Evolutionary conservation across 2,113 vertebrate species (phyloP), one percentile per base, ranked within the genome.

Genomic region (Clarias magur): DNA sequence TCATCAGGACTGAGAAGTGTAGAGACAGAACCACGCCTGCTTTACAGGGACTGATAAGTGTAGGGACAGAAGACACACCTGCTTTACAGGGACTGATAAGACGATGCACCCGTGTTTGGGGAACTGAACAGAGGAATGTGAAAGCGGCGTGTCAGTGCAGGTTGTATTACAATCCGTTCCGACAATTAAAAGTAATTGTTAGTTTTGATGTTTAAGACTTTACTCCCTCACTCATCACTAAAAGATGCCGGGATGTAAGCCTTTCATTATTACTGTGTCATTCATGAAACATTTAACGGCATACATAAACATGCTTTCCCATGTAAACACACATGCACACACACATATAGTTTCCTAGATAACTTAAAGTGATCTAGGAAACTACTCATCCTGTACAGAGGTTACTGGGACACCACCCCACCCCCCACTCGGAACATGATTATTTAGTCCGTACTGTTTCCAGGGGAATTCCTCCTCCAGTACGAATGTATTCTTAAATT

Each of bases 231-330:
- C 38, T 25, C 30, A n/a, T 57, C n/a, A 23, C 78, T 81, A 68
- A 67, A 56, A 83, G 81, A 84, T 86, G 70, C 3, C 75, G 70
- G 86, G 81, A 86, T 38, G 72, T 63, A 76, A 65, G 42, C 42
- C 57, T n/a, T 12, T 72, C 72, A 56, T 56, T 56, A 82, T 84
- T 57, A 79, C 57, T 83, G 34, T 54, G 48, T 34, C 17, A 83
- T 13, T 38, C 16, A 30, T 34, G 48, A 38, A 42, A 38, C 10
- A 17, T 85, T 85, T 82, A 59, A 30, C 60, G 57, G 27, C n/a
- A 72, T 70, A 84, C 83, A 87, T 80, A 63, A 54, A 56, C 75
- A 56, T 56, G 48, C 25, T 27, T 13, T 25, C 19, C 15, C 73
- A 73, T 21, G 13, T 42, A 25, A 21, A 76, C 75, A n/a, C 48